Conservation (phyloP, 2,797 vertebrate genomes). For the Emys orbicularis region DNA sequence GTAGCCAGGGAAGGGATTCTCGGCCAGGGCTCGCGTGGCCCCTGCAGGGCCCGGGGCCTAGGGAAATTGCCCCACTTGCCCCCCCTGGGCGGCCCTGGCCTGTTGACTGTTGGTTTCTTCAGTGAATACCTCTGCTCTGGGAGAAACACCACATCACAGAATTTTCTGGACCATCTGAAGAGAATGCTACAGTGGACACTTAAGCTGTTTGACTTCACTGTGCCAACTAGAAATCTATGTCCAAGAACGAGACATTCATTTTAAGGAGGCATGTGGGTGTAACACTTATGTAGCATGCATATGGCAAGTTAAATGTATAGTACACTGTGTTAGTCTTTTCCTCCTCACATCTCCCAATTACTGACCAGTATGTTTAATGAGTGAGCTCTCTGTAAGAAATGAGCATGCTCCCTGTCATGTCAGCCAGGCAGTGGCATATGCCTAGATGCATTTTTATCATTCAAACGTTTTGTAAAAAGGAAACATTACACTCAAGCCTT, state of each 20-base stretch:
- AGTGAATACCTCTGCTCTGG: background rate
- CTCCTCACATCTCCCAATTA: background rate
- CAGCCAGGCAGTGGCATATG: background rate
- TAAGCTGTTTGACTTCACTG: background rate
- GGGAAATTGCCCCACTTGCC: no score
- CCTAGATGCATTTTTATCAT: background rate
- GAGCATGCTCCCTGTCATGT: background rate
- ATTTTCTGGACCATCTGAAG: background rate
- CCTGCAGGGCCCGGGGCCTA: no score
- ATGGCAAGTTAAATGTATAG: background rate
- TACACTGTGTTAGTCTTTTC: accelerated
- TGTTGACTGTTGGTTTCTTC: background rate
- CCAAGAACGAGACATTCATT: background rate
- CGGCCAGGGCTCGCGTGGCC: no score
- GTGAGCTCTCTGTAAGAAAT: background rate
- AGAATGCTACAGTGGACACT: background rate
- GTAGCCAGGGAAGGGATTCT: no score
- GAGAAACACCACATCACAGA: background rate
- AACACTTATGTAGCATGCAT: background rate
- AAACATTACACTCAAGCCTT: background rate
- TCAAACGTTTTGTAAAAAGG: background rate
- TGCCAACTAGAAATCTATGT: background rate
- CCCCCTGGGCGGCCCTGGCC: background rate
- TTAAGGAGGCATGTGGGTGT: background rate
- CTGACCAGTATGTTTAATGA: background rate